Base-by-base conservation (phyloP, 2,797 vertebrate genomes). In the Anas bahamensis region DNA sequence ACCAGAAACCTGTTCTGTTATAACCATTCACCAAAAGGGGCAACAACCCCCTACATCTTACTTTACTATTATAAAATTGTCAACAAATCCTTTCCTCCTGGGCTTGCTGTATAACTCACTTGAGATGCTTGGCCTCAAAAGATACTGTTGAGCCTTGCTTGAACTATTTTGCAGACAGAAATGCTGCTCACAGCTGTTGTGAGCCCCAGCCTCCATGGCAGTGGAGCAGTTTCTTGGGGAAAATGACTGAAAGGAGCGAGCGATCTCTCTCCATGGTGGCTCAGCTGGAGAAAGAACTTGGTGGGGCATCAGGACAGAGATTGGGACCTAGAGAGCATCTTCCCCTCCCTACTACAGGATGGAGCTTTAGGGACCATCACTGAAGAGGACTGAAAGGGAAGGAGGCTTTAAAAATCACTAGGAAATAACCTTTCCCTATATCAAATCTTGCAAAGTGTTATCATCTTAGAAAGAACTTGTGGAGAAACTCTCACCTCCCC, bases 361-460 rank as follows among this genome's bases (percentile, higher is more conserved):
- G 1, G 1, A 6, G 11, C 0, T 1, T 39, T 53, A 83, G 33
- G 55, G 13, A 2, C 13, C 23, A 11, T 4, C 53, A 41, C 52
- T 61, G 73, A 61, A 64, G 61, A 28, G 5, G 26, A 24, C 10
- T 61, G 64, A 69, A 75, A n/a, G 22, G 37, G 9, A 63, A 81
- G 26, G 48, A 73, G 42, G 16, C 17, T 42, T 29, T 46, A 11
- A 57, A 50, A 75, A 42, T 18, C 64, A 19, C 5, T 61, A 72
- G n/a, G 77, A 83, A 92, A 28, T 9, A 69, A 2, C 4, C 53
- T 85, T 81, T 24, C 24, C 19, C 21, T 66, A 7, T 63, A 26
- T 5, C 22, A 63, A 14, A 66, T 48, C 46, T 59, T 80, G 37
- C 77, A 75, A 87, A 29, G 57, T 7, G 10, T 39, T 28, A 87